Evolutionary conservation across 2,797 vertebrate species (phyloP), one percentile per base, ranked within the genome.

Genomic region (Rhyacichthys aspro): DNA sequence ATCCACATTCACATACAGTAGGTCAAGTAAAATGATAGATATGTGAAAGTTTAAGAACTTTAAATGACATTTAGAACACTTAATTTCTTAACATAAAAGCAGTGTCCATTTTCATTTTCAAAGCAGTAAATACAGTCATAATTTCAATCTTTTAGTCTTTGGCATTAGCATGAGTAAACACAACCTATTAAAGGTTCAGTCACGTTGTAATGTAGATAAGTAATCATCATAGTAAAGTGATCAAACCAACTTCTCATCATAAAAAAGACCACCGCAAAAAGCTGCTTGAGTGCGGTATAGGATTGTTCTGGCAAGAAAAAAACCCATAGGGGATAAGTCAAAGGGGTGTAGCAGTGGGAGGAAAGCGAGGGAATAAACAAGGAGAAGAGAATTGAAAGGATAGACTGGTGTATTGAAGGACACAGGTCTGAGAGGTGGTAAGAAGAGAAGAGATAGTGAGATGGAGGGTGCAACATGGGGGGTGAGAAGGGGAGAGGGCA

Each of bases 381-480:
- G 19, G 8, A 5, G 5, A 7, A 9, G 38, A 11, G 7, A 49
- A 28, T 39, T 0, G 9, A 54, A 52, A 37, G 47, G 28, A 46
- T 43, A 60, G 50, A 28, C 48, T 65, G 68, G 70, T 1, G 43
- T 48, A 65, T 38, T 70, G 57, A 83, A 74, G 63, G 64, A 83
- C 60, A 65, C 53, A 23, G 71, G 79, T 76, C 52, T 74, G 64
- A 77, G 78, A 73, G 63, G 71, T 62, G 63, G 65, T 43, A 46
- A 39, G 69, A 55, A 39, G 48, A 33, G 17, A 53, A 55, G 55
- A 81, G 81, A 82, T 81, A 74, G 74, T 5, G 71, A 66, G 76
- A 76, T 70, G 65, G 71, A 77, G 74, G 61, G 70, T 63, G 72
- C 60, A 71, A 66, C 65, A 66, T 55, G 72, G 66, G 53, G 67